Percentiles rank a stretch among this genome's conserved stretches.
Evolutionary conservation across 2,797 vertebrate species (phyloP).

Genomic region (Ateles fusciceps): DNA sequence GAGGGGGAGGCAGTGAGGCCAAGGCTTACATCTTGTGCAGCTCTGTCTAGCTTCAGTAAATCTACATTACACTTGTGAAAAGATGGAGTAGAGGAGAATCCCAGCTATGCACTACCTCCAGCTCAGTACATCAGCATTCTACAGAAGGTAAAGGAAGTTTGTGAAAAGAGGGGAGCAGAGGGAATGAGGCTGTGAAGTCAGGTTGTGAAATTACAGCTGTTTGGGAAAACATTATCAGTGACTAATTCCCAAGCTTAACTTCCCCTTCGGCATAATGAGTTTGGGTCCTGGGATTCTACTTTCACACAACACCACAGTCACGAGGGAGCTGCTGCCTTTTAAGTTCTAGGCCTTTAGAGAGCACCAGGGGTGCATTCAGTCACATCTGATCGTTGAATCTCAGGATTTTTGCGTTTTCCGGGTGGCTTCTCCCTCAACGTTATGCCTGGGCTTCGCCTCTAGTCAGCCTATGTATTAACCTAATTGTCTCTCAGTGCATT

Average conservation of each 20-base stretch:
- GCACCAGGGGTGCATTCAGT: background rate
- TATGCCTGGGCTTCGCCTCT: background rate
- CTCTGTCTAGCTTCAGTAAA: background rate
- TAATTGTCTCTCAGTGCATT: background rate
- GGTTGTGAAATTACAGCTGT: background rate
- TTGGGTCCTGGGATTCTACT: no score
- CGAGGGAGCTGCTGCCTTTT: accelerated
- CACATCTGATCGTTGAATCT: no score
- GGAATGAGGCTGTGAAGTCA: background rate
- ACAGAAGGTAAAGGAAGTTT: background rate
- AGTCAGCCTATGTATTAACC: accelerated
- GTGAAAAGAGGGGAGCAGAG: background rate
- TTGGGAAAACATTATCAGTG: background rate
- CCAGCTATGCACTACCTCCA: background rate
- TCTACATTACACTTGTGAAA: background rate
- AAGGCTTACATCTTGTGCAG: background rate
- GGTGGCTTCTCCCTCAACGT: background rate
- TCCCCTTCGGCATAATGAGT: background rate
- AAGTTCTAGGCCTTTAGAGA: background rate
- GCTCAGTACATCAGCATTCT: background rate
- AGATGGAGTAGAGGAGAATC: background rate
- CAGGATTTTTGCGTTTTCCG: background rate
- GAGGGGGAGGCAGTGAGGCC: background rate
- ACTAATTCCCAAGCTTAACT: background rate
- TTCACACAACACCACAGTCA: no score